phyloP scores from a whole-genome alignment of 2,797 vertebrate genomes.

The Muscicapa striata region DNA sequence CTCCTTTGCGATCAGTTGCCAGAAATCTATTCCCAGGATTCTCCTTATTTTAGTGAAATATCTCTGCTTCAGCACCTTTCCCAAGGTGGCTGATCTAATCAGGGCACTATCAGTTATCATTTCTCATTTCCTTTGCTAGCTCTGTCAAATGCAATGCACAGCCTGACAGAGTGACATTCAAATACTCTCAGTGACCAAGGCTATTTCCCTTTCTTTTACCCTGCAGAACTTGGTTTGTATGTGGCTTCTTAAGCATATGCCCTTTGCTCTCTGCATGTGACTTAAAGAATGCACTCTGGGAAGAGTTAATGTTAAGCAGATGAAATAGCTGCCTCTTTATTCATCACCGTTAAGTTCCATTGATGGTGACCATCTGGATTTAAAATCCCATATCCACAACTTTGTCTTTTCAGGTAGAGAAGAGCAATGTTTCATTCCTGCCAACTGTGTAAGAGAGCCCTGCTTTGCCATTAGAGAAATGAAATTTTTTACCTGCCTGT shows the following conservation, averaged over 20 bases:
- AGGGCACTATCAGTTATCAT: slow-evolving; percentile 70
- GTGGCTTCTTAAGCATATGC: not conserved
- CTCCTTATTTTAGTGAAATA: slow-evolving; percentile 79
- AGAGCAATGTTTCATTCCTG: slow-evolving; percentile 9
- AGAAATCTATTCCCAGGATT: slow-evolving; percentile 76
- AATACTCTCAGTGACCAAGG: slow-evolving; percentile 39
- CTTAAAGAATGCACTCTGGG: not conserved
- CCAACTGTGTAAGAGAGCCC: slow-evolving; percentile 28
- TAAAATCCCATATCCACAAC: not conserved
- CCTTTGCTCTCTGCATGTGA: not conserved
- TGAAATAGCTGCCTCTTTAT: slow-evolving; percentile 7
- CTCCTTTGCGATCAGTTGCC: slow-evolving; percentile 67
- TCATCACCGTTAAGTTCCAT: slow-evolving; percentile 9
- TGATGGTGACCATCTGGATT: not conserved
- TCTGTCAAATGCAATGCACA: slow-evolving; percentile 67
- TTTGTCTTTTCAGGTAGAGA: not conserved
- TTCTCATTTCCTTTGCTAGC: slow-evolving; percentile 75
- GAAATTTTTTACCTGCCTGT: slow-evolving; percentile 50
- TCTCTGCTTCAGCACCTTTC: slow-evolving; percentile 82
- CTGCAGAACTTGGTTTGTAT: not conserved
- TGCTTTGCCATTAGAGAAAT: slow-evolving; percentile 53
- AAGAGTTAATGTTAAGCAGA: not conserved
- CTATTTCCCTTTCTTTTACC: not conserved
- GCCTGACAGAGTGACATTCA: slow-evolving; percentile 72
- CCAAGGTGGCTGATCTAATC: slow-evolving; percentile 81